Percentiles rank a stretch among this genome's conserved stretches.
Evolutionary conservation across 1,140 invertebrate species (phyloP).

Genomic region (Camponotus pennsylvanicus): DNA sequence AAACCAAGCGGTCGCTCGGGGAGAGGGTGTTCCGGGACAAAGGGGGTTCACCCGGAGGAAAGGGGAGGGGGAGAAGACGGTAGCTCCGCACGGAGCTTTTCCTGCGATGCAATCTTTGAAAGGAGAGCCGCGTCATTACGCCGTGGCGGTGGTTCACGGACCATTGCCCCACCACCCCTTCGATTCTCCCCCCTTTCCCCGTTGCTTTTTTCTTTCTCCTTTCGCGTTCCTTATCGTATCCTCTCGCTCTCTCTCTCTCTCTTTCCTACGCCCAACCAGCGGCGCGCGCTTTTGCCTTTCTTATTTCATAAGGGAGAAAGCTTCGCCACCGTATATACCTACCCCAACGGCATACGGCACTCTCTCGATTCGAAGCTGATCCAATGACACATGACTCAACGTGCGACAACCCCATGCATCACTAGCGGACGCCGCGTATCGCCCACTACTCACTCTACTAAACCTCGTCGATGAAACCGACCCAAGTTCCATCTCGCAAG

Average conservation of each 20-base stretch:
- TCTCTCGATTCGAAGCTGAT: conserved; percentile 78
- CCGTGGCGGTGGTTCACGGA: conserved; percentile 84
- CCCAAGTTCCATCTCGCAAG: conserved; percentile 33
- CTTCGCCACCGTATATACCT: conserved; percentile 57
- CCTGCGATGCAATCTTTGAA: conserved; percentile 86
- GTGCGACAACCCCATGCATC: conserved; percentile 81
- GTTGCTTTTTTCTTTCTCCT: conserved; percentile 68
- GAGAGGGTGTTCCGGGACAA: conserved; percentile 50
- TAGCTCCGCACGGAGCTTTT: conserved; percentile 82
- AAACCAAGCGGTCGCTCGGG: conserved; percentile 73
- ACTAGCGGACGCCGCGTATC: conserved; percentile 59
- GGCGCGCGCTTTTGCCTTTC: conserved; percentile 36
- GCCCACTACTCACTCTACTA: conserved; percentile 40
- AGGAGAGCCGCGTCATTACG: conserved; percentile 86
- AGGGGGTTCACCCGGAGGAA: conserved; percentile 71
- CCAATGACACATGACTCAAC: conserved; percentile 84
- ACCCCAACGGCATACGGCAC: conserved; percentile 71
- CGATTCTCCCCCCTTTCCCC: conserved; percentile 61
- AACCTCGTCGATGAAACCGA: conserved; percentile 44
- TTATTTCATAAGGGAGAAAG: conserved; percentile 61
- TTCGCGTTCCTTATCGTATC: conserved; percentile 56
- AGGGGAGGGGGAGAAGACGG: conserved; percentile 38
- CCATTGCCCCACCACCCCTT: conserved; percentile 82
- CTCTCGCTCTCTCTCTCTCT: conserved; percentile 59
- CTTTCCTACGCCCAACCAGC: background rate